A percentile compares a stretch with the other conserved stretches of the same genome.
phyloP scores from a whole-genome alignment of 2,797 vertebrate genomes.

The Chaenodraco wilsoni region DNA sequence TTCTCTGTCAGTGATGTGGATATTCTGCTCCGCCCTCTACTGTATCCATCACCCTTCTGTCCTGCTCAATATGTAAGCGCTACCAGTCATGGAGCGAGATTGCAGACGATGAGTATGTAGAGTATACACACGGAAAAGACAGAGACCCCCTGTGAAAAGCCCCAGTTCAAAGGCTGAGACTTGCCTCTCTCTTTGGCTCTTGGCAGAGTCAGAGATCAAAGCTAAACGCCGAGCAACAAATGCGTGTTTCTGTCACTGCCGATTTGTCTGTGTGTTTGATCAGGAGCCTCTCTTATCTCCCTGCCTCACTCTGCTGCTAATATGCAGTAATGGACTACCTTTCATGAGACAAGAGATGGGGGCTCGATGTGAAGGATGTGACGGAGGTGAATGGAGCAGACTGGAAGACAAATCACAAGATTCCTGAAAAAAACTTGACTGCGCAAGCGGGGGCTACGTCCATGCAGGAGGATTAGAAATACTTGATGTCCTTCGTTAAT shows the following conservation, averaged over 20 bases:
- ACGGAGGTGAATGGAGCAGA: constrained; percentile 66
- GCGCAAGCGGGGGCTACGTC: not conserved
- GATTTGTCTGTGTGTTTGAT: constrained; percentile 84
- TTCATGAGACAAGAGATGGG: constrained; percentile 73
- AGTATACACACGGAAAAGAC: constrained; percentile 28
- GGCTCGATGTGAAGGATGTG: constrained; percentile 74
- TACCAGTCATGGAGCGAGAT: constrained; percentile 28
- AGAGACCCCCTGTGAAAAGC: constrained; percentile 58
- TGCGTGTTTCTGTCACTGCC: constrained; percentile 83
- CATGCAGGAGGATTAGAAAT: constrained; percentile 1
- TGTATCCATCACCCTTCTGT: constrained; percentile 42
- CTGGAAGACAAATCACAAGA: constrained; percentile 55
- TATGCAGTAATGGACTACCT: constrained; percentile 79
- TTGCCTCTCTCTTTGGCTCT: constrained; percentile 68
- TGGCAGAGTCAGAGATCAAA: constrained; percentile 81
- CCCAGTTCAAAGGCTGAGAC: constrained; percentile 79
- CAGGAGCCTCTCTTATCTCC: constrained; percentile 77
- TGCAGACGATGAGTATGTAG: constrained; percentile 49
- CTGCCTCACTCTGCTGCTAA: constrained; percentile 76
- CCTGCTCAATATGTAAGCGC: constrained; percentile 44
- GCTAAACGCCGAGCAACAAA: constrained; percentile 79
- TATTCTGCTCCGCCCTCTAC: constrained; percentile 38
- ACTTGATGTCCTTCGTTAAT: constrained; percentile 16
- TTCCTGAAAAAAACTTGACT: constrained; percentile 31
- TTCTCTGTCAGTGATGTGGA: constrained; percentile 59